phyloP scores from a whole-genome alignment of 2,113 vertebrate species.

The Nipponia nippon region DNA sequence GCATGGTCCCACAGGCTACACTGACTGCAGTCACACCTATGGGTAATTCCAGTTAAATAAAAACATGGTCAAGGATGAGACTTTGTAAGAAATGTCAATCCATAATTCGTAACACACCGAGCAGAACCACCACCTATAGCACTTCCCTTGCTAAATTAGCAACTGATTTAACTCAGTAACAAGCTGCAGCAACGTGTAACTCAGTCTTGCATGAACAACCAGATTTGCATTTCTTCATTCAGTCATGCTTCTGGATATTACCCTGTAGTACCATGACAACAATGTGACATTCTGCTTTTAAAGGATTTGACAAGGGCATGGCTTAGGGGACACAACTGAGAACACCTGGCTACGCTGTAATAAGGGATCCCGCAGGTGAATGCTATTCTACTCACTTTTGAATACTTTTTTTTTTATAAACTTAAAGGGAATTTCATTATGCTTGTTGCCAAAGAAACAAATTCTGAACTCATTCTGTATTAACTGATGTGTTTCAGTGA shows the following conservation, averaged over 20 bases:
- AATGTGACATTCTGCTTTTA: neutral
- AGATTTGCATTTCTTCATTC: neutral
- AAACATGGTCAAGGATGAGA: neutral
- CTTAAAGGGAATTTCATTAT: neutral
- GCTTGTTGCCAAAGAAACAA: neutral
- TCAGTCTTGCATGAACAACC: neutral
- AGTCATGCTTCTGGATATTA: neutral
- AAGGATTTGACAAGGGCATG: neutral
- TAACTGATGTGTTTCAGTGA: neutral
- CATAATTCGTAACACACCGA: neutral
- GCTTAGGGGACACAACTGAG: neutral
- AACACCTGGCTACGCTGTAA: neutral
- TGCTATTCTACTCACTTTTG: neutral
- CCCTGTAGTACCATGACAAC: neutral
- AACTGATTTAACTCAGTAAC: neutral
- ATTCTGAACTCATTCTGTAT: neutral
- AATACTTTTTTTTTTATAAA: neutral
- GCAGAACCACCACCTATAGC: neutral
- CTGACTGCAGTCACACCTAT: neutral
- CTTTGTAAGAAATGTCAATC: neutral
- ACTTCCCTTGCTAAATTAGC: neutral
- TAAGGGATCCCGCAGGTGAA: neutral
- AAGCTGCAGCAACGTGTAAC: neutral
- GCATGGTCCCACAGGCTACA: neutral
- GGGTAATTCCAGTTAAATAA: slow-evolving; percentile 11